Evolutionary conservation across 2,888 invertebrate species (phyloP).

Genomic region (Drosophila meridionalis): DNA sequence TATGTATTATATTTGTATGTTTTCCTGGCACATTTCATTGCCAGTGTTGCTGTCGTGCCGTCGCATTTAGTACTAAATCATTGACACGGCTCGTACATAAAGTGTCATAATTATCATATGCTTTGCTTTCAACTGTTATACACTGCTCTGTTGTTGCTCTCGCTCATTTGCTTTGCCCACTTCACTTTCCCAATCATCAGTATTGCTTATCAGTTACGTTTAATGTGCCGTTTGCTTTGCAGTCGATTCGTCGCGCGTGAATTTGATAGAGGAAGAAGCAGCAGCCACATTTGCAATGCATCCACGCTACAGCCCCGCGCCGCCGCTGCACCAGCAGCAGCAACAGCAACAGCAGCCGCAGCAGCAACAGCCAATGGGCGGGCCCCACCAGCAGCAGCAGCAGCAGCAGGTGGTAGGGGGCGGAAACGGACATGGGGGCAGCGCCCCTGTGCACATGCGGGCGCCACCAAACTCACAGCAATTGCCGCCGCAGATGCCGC

Average conservation of each 20-base stretch:
- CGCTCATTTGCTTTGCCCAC: background rate
- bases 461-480: slow-evolving; percentile 55
- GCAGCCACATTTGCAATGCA: slow-evolving; percentile 66
- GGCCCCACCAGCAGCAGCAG: slow-evolving; percentile 29
- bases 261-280: slow-evolving; percentile 17
- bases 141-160: slow-evolving; percentile 1
- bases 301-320: slow-evolving; percentile 82
- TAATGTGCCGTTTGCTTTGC: slow-evolving; percentile 25
- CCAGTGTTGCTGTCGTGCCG: background rate
- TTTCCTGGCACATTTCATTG: background rate
- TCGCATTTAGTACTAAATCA: slow-evolving; percentile 6
- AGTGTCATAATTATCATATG: slow-evolving; percentile 19
- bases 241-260: slow-evolving; percentile 35
- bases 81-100: background rate
- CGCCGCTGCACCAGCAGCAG: slow-evolving; percentile 61
- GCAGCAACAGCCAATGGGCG: slow-evolving; percentile 66
- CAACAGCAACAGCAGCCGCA: slow-evolving; percentile 42
- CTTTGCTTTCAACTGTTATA: slow-evolving; percentile 16
- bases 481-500: slow-evolving; percentile 62
- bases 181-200: slow-evolving; percentile 21
- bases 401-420: slow-evolving; percentile 11
- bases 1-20: background rate
- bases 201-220: slow-evolving; percentile 18
- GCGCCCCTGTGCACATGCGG: slow-evolving; percentile 38
- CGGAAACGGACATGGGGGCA: slow-evolving; percentile 27